Conservation (phyloP, 2,797 vertebrate species). For the Heterohyrax brucei region DNA sequence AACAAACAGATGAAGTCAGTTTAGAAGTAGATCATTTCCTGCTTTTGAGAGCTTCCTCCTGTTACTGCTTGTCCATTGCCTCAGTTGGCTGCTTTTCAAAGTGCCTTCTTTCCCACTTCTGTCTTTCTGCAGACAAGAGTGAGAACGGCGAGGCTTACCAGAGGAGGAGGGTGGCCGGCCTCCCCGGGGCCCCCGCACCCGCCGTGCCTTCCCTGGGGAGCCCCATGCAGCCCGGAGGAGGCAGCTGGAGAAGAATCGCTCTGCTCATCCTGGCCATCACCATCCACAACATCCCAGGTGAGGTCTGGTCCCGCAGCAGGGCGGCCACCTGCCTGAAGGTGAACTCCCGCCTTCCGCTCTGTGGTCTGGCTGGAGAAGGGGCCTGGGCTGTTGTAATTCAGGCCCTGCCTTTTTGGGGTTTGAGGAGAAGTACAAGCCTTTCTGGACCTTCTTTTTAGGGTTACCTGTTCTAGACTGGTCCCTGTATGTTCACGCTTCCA, state of each 20-base stretch:
- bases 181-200: slow-evolving; percentile 73
- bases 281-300: slow-evolving; percentile 98
- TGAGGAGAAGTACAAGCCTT: accelerated
- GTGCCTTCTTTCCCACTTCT: neutral
- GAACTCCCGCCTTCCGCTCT: accelerated
- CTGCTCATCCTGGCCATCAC: slow-evolving; percentile 98
- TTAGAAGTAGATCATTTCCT: accelerated
- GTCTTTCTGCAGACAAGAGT: slow-evolving; percentile 92
- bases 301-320: slow-evolving; percentile 25
- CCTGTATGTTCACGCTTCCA: accelerated
- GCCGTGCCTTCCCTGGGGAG: slow-evolving; percentile 78
- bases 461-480: neutral
- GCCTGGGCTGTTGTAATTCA: accelerated
- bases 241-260: slow-evolving; percentile 95
- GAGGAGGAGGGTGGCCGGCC: slow-evolving; percentile 89
- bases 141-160: slow-evolving; percentile 97
- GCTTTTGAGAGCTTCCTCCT: neutral
- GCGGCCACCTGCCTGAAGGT: neutral
- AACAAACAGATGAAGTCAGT: too few relatives aligned
- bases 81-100: accelerated
- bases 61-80: neutral
- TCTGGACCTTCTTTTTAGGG: neutral
- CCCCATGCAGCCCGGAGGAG: neutral
- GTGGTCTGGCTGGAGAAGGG: neutral
- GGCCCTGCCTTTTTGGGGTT: neutral